Evolutionary conservation across 2,888 invertebrate species (phyloP).

Genomic region (Meiosimyza decipiens): DNA sequence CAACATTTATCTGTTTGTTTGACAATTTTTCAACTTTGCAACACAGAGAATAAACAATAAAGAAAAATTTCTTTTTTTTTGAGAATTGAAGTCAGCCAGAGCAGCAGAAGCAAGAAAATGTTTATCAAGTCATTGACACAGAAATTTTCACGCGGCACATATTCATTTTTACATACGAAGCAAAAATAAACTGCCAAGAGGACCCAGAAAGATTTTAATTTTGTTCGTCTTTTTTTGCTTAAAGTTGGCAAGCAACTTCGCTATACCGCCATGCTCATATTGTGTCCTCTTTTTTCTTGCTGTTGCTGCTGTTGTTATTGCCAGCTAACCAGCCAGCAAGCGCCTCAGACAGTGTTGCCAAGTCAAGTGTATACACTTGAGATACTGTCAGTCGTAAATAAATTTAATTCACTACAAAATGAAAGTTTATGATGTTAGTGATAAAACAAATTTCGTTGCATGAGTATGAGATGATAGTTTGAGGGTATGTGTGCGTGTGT

Average conservation of each 20-base stretch:
- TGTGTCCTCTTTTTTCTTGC: too few relatives aligned
- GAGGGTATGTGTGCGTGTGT: background rate
- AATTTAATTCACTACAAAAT: conserved; percentile 54
- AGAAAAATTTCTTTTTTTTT: background rate
- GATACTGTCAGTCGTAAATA: conserved; percentile 48
- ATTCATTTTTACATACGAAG: background rate
- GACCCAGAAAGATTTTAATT: background rate
- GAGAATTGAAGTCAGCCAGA: too few relatives aligned
- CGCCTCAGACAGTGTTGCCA: conserved; percentile 47
- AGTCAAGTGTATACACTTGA: conserved; percentile 60
- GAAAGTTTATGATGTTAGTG: conserved; percentile 66
- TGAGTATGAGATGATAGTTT: background rate
- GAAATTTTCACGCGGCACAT: conserved; percentile 45
- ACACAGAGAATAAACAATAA: background rate
- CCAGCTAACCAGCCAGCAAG: too few relatives aligned
- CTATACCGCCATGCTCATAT: background rate
- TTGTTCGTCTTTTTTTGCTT: background rate
- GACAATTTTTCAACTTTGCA: background rate
- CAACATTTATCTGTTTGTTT: conserved; percentile 7
- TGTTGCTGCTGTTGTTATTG: too few relatives aligned
- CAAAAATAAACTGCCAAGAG: background rate
- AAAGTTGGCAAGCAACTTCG: background rate
- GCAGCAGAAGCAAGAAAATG: conserved; percentile 29
- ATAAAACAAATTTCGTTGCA: conserved; percentile 5
- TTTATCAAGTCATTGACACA: conserved; percentile 52